Evolutionary conservation across 1,140 invertebrate genomes (phyloP), one percentile per base, ranked within the genome.

Genomic region (Trichonephila clavata): DNA sequence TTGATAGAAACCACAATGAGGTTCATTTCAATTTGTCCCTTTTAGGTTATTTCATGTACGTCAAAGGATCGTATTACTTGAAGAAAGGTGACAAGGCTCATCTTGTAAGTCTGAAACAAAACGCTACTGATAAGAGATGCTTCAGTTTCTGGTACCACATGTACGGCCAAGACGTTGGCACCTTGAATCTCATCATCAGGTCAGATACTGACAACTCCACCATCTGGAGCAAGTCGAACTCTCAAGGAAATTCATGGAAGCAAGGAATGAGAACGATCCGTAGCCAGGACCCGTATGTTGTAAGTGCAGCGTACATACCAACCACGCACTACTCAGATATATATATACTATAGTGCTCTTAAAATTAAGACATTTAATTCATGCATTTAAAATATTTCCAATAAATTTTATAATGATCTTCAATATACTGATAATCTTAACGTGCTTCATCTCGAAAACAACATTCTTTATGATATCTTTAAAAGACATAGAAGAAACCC

Each of bases 91-190:
- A 77, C 21, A 94, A 94, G 39, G 93, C 93, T 32, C 93, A 90
- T 57, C 21, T 94, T 21, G 89, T 92, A 13, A 92, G 89, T 63
- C 6, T 89, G 18, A 77, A 68, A 20, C 93, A 94, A 24, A 57
- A 90, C 14, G 20, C 89, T 1, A 90, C 94, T 7, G 63, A 90
- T 2, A 65, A 83, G 18, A 27, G 91, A 57, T 94, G 94, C 68
- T 68, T 95, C 57, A 93, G 43, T n/a, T 95, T 94, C 27, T 95
- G 94, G 94, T 95, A 95, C 61, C 94, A 95, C 60, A 94, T 95
- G 92, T 94, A 92, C 32, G 94, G 94, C n/a, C 32, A 94, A 59
- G 84, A 94, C 18, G 92, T 95, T n/a, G 94, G 94, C 7, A 91
- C 94, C 24, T 24, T 94, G 8, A 95, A 94, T 89, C 83, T 94